Evolutionary conservation across 2,113 vertebrate species (phyloP).

Genomic region (Platysternon megacephalum): DNA sequence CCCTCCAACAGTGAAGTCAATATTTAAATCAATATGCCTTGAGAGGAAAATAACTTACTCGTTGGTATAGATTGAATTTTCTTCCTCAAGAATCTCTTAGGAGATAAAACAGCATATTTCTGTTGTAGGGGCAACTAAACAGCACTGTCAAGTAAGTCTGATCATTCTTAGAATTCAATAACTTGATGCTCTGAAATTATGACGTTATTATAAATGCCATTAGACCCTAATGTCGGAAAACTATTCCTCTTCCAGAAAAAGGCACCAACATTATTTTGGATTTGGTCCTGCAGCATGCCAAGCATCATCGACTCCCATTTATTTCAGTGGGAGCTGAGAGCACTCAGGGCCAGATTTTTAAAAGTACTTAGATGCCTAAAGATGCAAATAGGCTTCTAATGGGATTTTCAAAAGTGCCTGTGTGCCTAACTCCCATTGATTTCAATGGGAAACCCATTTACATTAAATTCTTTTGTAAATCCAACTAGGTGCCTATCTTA

Average conservation of each 20-base stretch:
- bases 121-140: slow-evolving; percentile 47
- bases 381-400: background rate
- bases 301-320: background rate
- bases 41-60: slow-evolving; percentile 76
- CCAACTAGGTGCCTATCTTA: background rate
- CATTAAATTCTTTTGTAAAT: background rate
- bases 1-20: slow-evolving; percentile 64
- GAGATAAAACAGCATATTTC: slow-evolving; percentile 60
- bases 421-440: too few relatives aligned
- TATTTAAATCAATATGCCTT: slow-evolving; percentile 76
- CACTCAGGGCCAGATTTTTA: background rate
- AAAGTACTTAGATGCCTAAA: slow-evolving; percentile 15
- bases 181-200: slow-evolving; percentile 46
- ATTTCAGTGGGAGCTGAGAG: background rate
- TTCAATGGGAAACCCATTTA: too few relatives aligned
- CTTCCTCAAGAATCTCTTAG: slow-evolving; percentile 72
- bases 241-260: slow-evolving; percentile 28
- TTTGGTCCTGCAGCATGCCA: background rate
- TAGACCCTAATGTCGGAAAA: slow-evolving; percentile 30
- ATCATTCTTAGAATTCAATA: slow-evolving; percentile 57
- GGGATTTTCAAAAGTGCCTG: background rate
- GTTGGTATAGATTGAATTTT: slow-evolving; percentile 67
- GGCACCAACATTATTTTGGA: slow-evolving; percentile 15
- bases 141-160: slow-evolving; percentile 44
- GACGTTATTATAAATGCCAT: slow-evolving; percentile 57